Conservation (phyloP, 2,113 vertebrate species). For the Asarcornis scutulata region DNA sequence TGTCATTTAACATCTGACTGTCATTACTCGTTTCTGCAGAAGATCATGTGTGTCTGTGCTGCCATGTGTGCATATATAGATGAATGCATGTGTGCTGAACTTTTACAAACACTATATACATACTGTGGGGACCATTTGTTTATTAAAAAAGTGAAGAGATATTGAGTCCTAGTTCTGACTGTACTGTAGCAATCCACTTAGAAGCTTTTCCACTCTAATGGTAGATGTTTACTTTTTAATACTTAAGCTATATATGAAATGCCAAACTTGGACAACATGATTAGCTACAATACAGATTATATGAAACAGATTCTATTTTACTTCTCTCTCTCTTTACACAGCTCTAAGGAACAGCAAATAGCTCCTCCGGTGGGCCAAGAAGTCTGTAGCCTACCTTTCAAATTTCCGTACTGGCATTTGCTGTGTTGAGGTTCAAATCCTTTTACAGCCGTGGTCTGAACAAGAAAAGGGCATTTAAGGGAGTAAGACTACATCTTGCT, state of each 20-base stretch:
- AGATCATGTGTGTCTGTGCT: not conserved
- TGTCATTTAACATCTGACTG: not conserved
- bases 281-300: not conserved
- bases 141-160: not conserved
- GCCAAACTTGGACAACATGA: not conserved
- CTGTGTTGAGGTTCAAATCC: constrained; percentile 34
- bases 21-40: not conserved
- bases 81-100: not conserved
- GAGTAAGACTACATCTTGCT: constrained; percentile 14
- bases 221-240: constrained; percentile 19
- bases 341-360: not conserved
- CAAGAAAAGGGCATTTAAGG: constrained; percentile 48
- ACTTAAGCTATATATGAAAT: constrained; percentile 6
- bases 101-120: not conserved
- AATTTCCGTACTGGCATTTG: constrained; percentile 11
- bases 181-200: not conserved
- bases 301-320: not conserved
- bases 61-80: rapidly evolving
- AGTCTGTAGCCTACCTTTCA: constrained; percentile 25
- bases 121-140: not conserved
- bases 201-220: constrained; percentile 8
- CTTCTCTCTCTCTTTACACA: constrained; percentile 16
- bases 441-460: constrained; percentile 58
- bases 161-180: not conserved
- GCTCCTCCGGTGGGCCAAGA: not conserved